Evolutionary conservation across 1,140 invertebrate species (phyloP), one percentile per base, ranked within the genome.

Genomic region (Nephila pilipes): DNA sequence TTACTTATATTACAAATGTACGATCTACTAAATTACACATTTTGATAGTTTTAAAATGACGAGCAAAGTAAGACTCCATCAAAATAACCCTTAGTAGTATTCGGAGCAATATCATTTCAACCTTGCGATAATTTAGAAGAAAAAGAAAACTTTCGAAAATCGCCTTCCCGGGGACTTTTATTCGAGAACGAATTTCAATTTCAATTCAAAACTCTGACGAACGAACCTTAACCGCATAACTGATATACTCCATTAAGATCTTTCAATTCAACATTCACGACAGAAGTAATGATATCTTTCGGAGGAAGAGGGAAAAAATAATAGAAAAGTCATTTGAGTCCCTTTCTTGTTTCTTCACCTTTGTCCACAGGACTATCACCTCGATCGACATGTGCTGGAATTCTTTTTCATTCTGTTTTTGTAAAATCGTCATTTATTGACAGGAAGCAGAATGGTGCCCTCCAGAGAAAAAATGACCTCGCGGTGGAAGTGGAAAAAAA

Each of bases 401-500:
- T 75, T 75, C 69, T 36, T 5, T 46, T 4, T 10, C 14, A n/a
- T 25, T 65, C 25, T 25, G n/a, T 65, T 75, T 75, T 75, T 32
- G 69, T 32, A 75, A 75, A 75, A 75, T 75, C 69, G 32, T 36
- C 29, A 18, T 75, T 75, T 75, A 75, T 75, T 75, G 69, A 75
- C 69, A 75, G 69, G 69, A 75, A 75, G 69, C 69, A 18, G 32
- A 75, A 18, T 36, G 69, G 14, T 75, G 69, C 69, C 69, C 69
- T 75, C 69, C 14, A 75, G 3, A 75, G 32, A 32, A 46, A 75
- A 75, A 18, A 36, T 75, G 69, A 75, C 69, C 69, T 75, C 32
- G 29, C 69, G 16, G 25, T 36, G 12, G 6, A 75, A 75, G 12
- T 36, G 29, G 29, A 32, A 75, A 18, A 36, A 75, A 18, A 36